Conservation (phyloP, 2,888 invertebrate species). For the Crioceris asparagi region DNA sequence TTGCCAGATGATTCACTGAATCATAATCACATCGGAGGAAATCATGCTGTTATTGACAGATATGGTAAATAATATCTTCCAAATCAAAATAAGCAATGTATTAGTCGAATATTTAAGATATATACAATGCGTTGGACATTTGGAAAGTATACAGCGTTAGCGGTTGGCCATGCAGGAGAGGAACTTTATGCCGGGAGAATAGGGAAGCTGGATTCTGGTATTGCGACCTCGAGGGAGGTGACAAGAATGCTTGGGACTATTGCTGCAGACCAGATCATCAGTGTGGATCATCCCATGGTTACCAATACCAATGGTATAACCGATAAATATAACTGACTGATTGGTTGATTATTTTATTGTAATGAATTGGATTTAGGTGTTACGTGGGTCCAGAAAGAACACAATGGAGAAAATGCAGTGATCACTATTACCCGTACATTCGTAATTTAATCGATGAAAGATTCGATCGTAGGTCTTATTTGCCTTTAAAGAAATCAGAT, state of each 20-base stretch:
- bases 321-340: too few species aligned
- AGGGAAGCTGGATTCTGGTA: conserved; percentile 71
- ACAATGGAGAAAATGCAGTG: conserved; percentile 82
- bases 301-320: conserved; percentile 69
- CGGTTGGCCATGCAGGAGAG: conserved; percentile 65
- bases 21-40: conserved; percentile 14
- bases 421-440: conserved; percentile 61
- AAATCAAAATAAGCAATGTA: too few species aligned
- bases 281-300: conserved; percentile 75
- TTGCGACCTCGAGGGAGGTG: conserved; percentile 66
- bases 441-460: conserved; percentile 28
- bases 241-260: conserved; percentile 70
- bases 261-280: conserved; percentile 74
- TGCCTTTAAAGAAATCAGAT: conserved; percentile 15
- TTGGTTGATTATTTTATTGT: not conserved
- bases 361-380: conserved; percentile 49
- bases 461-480: conserved; percentile 21
- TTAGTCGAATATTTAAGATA: too few species aligned
- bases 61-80: conserved; percentile 12
- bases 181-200: conserved; percentile 58
- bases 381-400: conserved; percentile 68
- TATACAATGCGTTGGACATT: conserved; percentile 30
- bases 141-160: conserved; percentile 73
- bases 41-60: conserved; percentile 12
- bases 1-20: conserved; percentile 21